Evolutionary conservation across 2,888 invertebrate species (phyloP).

Genomic region (Scelioninae gen. 1): DNA sequence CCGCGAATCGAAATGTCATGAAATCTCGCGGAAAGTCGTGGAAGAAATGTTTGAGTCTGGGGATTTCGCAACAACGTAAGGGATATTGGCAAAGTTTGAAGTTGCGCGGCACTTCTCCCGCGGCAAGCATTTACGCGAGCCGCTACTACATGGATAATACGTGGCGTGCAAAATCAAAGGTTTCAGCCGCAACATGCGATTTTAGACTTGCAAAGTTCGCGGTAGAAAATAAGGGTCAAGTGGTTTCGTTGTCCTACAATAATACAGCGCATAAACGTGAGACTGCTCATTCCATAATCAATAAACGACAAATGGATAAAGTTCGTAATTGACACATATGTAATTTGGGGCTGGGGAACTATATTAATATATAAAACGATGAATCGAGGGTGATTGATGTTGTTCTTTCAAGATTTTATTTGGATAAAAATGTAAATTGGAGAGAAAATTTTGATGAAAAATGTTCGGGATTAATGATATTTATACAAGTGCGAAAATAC

Average conservation of each 20-base stretch:
- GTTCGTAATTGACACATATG: constrained; percentile 12
- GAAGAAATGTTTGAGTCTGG: background rate
- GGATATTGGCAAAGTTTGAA: constrained; percentile 51
- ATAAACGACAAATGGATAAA: constrained; percentile 21
- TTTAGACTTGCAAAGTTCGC: constrained; percentile 52
- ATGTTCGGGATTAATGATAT: too few species aligned
- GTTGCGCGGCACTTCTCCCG: constrained; percentile 24
- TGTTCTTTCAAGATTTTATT: too few species aligned
- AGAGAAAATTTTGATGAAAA: too few species aligned
- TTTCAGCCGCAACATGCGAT: constrained; percentile 40
- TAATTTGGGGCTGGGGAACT: too few species aligned
- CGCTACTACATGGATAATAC: background rate
- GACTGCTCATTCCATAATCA: constrained; percentile 8
- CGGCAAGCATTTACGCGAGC: constrained; percentile 30
- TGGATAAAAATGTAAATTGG: too few species aligned
- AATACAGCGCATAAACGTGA: background rate
- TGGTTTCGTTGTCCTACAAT: constrained; percentile 14
- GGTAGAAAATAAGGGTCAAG: constrained; percentile 40
- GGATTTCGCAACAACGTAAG: constrained; percentile 24
- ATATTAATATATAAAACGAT: background rate
- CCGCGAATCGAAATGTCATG: constrained; percentile 37
- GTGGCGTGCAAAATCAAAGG: constrained; percentile 50
- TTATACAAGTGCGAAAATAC: too few species aligned
- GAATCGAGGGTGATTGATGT: constrained; percentile 4
- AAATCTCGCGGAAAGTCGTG: constrained; percentile 29